A percentile compares a stretch with the other conserved stretches of the same genome.
These are phyloP conservation scores for Eurosta solidaginis DNA, from an alignment of 1,140 invertebrate genomes.

Conservation along the genomic window DNA sequence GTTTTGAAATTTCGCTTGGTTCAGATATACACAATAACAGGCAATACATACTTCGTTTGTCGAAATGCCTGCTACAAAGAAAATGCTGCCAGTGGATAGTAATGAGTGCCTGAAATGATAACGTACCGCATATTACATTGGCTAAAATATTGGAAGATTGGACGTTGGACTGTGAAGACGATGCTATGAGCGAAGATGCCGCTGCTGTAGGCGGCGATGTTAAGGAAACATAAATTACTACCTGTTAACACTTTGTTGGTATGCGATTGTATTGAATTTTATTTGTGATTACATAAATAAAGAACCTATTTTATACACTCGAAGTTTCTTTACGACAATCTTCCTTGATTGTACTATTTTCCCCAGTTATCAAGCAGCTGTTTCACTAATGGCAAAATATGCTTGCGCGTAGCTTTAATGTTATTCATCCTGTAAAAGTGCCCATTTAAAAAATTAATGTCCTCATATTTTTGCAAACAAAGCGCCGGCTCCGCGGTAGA, in stretches of 20 bases:
- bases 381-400: conserved; percentile 67
- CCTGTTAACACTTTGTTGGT: neutral
- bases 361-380: conserved; percentile 48
- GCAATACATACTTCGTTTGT: too few species aligned
- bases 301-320: neutral
- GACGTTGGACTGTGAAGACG: conserved; percentile 70
- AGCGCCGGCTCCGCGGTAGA: conserved; percentile 39
- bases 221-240: neutral
- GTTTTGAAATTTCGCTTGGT: too few species aligned
- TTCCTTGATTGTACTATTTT: neutral
- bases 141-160: conserved; percentile 98
- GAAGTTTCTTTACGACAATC: neutral
- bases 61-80: conserved; percentile 72
- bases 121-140: conserved; percentile 82
- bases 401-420: conserved; percentile 65
- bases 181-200: conserved; percentile 65
- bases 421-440: conserved; percentile 63
- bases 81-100: conserved; percentile 69
- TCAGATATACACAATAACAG: too few species aligned
- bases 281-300: neutral
- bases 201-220: neutral
- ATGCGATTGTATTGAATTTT: neutral
- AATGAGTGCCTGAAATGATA: conserved; percentile 68
- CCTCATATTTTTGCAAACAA: conserved; percentile 35
- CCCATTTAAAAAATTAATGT: conserved; percentile 48